Base-by-base conservation (phyloP, 2,113 vertebrate species). In the Oryzias melastigma region DNA sequence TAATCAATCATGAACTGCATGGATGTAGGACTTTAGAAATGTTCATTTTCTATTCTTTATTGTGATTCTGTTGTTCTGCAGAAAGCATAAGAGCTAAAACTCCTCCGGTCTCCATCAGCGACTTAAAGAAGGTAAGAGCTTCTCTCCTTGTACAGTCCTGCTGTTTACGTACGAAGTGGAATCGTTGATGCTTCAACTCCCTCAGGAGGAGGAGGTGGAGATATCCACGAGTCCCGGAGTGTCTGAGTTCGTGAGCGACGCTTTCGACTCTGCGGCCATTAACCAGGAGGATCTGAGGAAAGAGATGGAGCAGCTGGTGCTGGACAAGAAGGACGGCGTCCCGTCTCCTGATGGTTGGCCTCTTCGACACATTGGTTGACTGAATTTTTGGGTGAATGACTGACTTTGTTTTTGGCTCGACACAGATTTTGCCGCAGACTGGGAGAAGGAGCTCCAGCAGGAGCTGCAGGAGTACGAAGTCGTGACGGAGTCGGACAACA, bases 191-290 rank as follows among this genome's bases (percentile, higher is more conserved):
- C 12, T 13, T 35, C 53, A 87, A 85, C 57, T 72, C 0, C 18
- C 61, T 10, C 81, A 62, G 5, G 87, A 96, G 80, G 95, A 97
- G 0, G 95, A 98, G 43, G 95, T 96, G 57, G 95, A 97, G 71
- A 95, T 98, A 73, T 98, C 97, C 13, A 96, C 95, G 14, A 99
- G 96, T 77, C 97, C 97, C 0, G 94, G 94, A 5, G 94, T 97
- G 42, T 95, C 95, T 0, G 97, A 99, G 83, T 99, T 99, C 81
- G 96, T 98, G 68, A 99, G 97, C 29, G 97, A 99, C 8, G 95
- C 96, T 29, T 99, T 98, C 2, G 95, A 96, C 81, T 81, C 93
- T 0, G 93, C 93, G 40, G 92, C 87, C 82, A 87, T 98, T 58
- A 90, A 97, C 85, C 94, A 94, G 63, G 97, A 99, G 71, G 97